Base-by-base conservation (phyloP, 2,888 invertebrate genomes). In the Tetanocera ferruginea region DNA sequence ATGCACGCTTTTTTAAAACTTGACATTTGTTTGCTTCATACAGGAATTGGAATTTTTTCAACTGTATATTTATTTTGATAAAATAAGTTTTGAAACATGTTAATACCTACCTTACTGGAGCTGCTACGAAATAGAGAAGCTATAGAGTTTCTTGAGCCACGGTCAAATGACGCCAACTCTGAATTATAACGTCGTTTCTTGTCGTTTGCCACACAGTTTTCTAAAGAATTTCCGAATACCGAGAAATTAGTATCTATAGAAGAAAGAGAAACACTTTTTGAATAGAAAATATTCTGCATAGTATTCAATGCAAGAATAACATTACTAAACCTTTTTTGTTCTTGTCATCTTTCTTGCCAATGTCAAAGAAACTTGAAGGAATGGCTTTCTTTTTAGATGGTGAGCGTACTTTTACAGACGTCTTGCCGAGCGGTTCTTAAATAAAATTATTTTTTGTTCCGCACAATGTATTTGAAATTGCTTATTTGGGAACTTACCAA, bases 341-440 rank as follows among this genome's bases (percentile, higher is more conserved):
- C 75, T 84, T 84, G 82, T 93, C 94, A 84, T 95, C 95, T 79
- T 94, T 95, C 83, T 93, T 92, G 83, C 93, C 93, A 81, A 94
- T 91, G 88, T 96, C 96, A 88, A 96, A 96, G 90, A 96, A 94
- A 77, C 96, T 94, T 0, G 96, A 96, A 57, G 97, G 97, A 77
- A 96, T 92, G 0, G 97, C 96, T 88, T 97, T 96, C 88, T 95
- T 92, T 90, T 97, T 97, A 82, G 97, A 91, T 87, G 96, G 93
- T 0, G 95, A 93, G 80, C 95, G 92, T 81, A 96, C 91, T 89
- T 97, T 97, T 1, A 94, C 94, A 85, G 94, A 62, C 67, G 37
- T 19, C 62, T 84, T 80, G 52, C 49, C 76, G 70, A 85, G 84
- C 19, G 82, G 72, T 70, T 85, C 88, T 87, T 72, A 6, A 80